phyloP scores from a whole-genome alignment of 2,888 invertebrate genomes.

The Pterobdella sp. region DNA sequence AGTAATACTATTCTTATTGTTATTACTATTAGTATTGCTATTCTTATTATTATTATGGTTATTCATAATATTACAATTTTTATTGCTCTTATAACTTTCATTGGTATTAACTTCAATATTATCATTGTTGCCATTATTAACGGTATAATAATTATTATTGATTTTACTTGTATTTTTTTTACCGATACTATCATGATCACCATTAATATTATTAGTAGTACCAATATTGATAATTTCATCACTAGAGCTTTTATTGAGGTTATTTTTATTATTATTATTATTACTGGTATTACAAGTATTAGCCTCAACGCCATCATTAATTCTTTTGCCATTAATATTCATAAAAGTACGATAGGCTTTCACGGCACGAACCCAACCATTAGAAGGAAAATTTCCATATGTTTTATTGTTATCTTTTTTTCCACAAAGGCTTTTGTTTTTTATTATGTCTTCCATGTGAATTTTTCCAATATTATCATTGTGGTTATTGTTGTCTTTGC shows the following conservation, averaged over 20 bases:
- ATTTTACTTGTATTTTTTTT: background rate
- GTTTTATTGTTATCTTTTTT: too few relatives aligned
- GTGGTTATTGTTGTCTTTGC: too few relatives aligned
- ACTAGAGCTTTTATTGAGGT: too few relatives aligned
- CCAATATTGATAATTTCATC: background rate
- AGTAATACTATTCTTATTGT: background rate
- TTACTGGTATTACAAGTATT: background rate
- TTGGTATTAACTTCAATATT: background rate
- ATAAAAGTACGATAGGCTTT: too few relatives aligned
- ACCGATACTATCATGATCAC: background rate
- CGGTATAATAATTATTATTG: background rate
- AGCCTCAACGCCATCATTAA: background rate
- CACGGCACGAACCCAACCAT: too few relatives aligned
- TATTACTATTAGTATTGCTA: background rate
- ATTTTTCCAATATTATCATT: too few relatives aligned
- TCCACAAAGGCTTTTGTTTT: too few relatives aligned
- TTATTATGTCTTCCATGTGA: too few relatives aligned
- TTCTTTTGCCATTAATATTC: too few relatives aligned
- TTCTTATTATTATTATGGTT: background rate
- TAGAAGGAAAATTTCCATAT: too few relatives aligned
- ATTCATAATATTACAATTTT: background rate
- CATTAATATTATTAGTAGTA: background rate
- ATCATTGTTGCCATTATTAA: background rate
- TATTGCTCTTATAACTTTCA: background rate
- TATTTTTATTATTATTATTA: background rate